Percentiles rank a stretch among this genome's conserved stretches.
Conservation (phyloP, 2,888 invertebrate genomes). For the Idaea straminata region DNA sequence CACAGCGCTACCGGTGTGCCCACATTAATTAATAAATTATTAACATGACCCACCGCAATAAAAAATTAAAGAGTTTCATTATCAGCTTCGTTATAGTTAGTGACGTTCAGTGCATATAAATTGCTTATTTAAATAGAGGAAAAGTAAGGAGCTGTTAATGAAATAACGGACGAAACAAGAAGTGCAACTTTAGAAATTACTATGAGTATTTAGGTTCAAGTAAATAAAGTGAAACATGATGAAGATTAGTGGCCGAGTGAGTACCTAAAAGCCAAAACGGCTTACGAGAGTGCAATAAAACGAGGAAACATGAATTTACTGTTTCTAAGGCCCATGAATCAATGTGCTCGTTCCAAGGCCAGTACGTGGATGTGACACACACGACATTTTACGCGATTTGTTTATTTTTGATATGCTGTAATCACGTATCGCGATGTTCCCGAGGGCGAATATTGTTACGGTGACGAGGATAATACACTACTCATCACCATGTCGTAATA, state of each 20-base stretch:
- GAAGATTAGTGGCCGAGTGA: constrained; percentile 20
- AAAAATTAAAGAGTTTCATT: constrained; percentile 73
- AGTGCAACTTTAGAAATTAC: not conserved
- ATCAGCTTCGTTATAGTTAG: constrained; percentile 62
- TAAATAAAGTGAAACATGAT: constrained; percentile 18
- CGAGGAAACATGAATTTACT: constrained; percentile 45
- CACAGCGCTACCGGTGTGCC: constrained; percentile 59
- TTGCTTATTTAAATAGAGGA: constrained; percentile 63
- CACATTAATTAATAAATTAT: constrained; percentile 75
- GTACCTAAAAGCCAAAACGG: constrained; percentile 20
- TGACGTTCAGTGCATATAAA: constrained; percentile 67
- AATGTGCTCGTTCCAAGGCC: constrained; percentile 45
- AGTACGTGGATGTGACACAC: constrained; percentile 27
- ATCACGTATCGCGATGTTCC: constrained; percentile 20
- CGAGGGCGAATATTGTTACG: constrained; percentile 43
- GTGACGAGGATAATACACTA: constrained; percentile 31
- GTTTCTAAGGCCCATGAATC: constrained; percentile 53
- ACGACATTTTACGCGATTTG: constrained; percentile 16
- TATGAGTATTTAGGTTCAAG: constrained; percentile 1
- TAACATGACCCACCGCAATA: constrained; percentile 65
- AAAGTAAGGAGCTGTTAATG: constrained; percentile 46
- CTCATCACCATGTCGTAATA: constrained; percentile 67
- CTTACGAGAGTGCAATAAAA: constrained; percentile 50
- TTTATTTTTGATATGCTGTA: constrained; percentile 13
- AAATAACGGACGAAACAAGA: constrained; percentile 19